A percentile compares a stretch with the other conserved stretches of the same genome.
Evolutionary conservation across 2,888 invertebrate species (phyloP).

Genomic region (Zele albiditarsus): DNA sequence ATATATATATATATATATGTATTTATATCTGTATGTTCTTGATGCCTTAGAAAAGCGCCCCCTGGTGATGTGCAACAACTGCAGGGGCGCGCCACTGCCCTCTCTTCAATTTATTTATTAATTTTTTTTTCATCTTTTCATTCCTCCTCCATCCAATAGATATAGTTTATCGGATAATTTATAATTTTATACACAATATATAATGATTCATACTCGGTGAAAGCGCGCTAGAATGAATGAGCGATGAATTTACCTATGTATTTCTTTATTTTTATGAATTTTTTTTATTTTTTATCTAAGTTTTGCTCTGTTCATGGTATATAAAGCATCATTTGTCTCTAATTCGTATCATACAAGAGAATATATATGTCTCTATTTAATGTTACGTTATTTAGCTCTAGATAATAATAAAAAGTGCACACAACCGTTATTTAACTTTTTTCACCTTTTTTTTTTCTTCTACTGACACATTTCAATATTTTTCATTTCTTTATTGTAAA

Average conservation of each 20-base stretch:
- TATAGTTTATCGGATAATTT: constrained; percentile 9
- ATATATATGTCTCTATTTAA: no score
- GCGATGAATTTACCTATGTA: not conserved
- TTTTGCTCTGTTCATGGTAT: no score
- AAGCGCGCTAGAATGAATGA: not conserved
- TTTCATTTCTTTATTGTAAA: not conserved
- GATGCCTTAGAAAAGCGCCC: constrained; percentile 20
- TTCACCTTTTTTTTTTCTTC: not conserved
- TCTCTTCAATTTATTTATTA: constrained; percentile 17
- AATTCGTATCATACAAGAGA: no score
- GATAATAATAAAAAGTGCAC: not conserved
- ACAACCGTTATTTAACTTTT: not conserved
- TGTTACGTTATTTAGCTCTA: not conserved
- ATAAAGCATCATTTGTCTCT: no score
- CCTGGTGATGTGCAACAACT: constrained; percentile 24
- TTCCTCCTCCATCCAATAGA: not conserved
- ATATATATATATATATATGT: not conserved
- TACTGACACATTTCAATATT: not conserved
- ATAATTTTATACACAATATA: constrained; percentile 23
- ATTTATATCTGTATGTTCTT: constrained; percentile 5
- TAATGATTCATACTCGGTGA: constrained; percentile 10
- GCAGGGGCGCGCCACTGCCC: constrained; percentile 17
- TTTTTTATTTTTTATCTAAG: not conserved
- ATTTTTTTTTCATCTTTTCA: constrained; percentile 2
- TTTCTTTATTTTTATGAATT: not conserved